phyloP scores from a whole-genome alignment of 2,797 vertebrate genomes.

The Chelon auratus region DNA sequence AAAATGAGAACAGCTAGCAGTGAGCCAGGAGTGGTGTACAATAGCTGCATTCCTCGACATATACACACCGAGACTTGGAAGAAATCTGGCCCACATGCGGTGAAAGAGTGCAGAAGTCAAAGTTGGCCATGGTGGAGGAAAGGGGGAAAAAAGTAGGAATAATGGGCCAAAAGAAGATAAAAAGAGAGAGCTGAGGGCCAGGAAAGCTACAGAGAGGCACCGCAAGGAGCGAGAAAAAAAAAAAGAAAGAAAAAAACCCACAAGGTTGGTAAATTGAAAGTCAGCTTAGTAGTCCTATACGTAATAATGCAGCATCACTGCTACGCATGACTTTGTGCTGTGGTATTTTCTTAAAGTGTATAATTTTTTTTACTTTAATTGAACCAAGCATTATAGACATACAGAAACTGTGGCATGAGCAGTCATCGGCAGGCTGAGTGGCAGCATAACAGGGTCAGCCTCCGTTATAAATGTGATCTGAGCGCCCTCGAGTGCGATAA shows the following conservation, averaged over 20 bases:
- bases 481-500: constrained; percentile 27
- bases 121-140: constrained; percentile 40
- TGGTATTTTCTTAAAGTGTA: constrained; percentile 19
- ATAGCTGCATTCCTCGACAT: constrained; percentile 17
- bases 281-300: constrained; percentile 42
- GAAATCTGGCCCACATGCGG: constrained; percentile 33
- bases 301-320: constrained; percentile 38
- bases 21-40: constrained; percentile 24
- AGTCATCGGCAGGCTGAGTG: constrained; percentile 14
- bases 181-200: constrained; percentile 38
- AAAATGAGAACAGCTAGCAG: constrained; percentile 30
- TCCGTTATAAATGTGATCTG: constrained; percentile 18
- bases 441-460: constrained; percentile 24
- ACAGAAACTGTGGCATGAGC: constrained; percentile 1
- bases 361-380: constrained; percentile 40
- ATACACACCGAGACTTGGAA: constrained; percentile 21
- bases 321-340: constrained; percentile 10
- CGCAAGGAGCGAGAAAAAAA: constrained; percentile 7
- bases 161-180: constrained; percentile 43
- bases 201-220: constrained; percentile 40
- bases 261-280: constrained; percentile 40
- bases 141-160: constrained; percentile 18
- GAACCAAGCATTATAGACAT: constrained; percentile 22
- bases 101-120: constrained; percentile 37
- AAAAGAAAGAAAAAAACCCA: constrained; percentile 4